A percentile compares a stretch with the other conserved stretches of the same genome.
Evolutionary conservation across 1,140 invertebrate species (phyloP).

Genomic region (Marisa cornuarietis): DNA sequence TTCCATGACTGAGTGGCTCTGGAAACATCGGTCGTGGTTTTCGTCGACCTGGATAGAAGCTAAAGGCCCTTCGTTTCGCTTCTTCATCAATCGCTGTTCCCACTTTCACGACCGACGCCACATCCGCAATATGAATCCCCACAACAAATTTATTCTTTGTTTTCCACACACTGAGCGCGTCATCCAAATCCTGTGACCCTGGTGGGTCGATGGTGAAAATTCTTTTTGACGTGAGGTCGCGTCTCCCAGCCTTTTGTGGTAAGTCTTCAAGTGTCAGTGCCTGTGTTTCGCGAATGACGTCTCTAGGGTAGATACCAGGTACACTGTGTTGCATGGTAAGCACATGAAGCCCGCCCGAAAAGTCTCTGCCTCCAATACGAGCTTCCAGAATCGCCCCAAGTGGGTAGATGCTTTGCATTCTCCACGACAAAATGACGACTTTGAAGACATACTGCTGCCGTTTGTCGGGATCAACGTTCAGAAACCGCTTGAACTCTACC

Average conservation of each 20-base stretch:
- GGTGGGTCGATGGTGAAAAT: slow-evolving; percentile 97
- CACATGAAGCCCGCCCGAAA: slow-evolving; percentile 29
- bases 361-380: slow-evolving; percentile 22
- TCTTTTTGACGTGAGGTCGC: slow-evolving; percentile 69
- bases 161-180: slow-evolving; percentile 81
- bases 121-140: slow-evolving; percentile 63
- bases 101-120: slow-evolving; percentile 50
- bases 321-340: slow-evolving; percentile 35
- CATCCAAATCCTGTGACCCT: slow-evolving; percentile 98
- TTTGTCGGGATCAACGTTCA: slow-evolving; percentile 26
- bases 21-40: slow-evolving; percentile 65
- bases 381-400: slow-evolving; percentile 36
- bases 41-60: slow-evolving; percentile 53
- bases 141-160: slow-evolving; percentile 33
- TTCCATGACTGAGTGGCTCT: slow-evolving; percentile 56
- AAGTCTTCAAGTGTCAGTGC: background rate
- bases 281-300: slow-evolving; percentile 23
- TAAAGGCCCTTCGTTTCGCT: slow-evolving; percentile 51
- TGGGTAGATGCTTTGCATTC: slow-evolving; percentile 31
- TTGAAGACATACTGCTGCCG: slow-evolving; percentile 36
- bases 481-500: slow-evolving; percentile 21
- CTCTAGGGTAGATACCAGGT: slow-evolving; percentile 25
- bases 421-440: slow-evolving; percentile 40
- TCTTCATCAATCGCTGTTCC: slow-evolving; percentile 51
- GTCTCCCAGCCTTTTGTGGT: slow-evolving; percentile 76